Conservation (phyloP, 2,888 invertebrate species). For the Cryptus viduatorius region DNA sequence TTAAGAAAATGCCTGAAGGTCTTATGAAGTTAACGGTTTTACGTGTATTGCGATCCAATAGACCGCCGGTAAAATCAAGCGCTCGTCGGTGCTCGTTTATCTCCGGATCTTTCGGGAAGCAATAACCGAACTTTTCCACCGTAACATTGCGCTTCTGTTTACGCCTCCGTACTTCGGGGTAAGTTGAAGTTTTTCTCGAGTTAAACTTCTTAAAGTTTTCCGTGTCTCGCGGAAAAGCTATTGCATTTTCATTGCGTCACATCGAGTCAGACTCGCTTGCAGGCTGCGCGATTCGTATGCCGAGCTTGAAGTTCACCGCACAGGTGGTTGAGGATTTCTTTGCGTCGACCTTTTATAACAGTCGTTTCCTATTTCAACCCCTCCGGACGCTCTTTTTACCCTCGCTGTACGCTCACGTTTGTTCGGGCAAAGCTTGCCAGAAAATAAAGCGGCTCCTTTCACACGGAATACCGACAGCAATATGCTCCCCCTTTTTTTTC, state of each 20-base stretch:
- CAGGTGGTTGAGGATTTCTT: slow-evolving; percentile 43
- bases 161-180: neutral
- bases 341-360: slow-evolving; percentile 17
- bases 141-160: neutral
- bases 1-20: neutral
- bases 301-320: neutral
- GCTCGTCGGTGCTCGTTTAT: neutral
- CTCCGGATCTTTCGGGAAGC: neutral
- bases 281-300: neutral
- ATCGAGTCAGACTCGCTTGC: neutral
- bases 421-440: slow-evolving; percentile 21
- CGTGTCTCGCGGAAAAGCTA: neutral
- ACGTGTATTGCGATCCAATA: neutral
- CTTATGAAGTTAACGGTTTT: no score
- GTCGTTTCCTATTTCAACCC: slow-evolving; percentile 7
- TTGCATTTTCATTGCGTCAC: neutral
- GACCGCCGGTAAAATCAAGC: neutral
- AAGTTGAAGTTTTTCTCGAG: neutral
- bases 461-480: slow-evolving; percentile 6
- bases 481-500: neutral
- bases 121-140: neutral
- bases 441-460: slow-evolving; percentile 29
- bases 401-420: neutral
- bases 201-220: neutral
- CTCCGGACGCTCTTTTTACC: neutral